A percentile compares a stretch with the other conserved stretches of the same genome.
Conservation (phyloP, 1,140 invertebrate species). For the Gonatopus flavifemur region DNA sequence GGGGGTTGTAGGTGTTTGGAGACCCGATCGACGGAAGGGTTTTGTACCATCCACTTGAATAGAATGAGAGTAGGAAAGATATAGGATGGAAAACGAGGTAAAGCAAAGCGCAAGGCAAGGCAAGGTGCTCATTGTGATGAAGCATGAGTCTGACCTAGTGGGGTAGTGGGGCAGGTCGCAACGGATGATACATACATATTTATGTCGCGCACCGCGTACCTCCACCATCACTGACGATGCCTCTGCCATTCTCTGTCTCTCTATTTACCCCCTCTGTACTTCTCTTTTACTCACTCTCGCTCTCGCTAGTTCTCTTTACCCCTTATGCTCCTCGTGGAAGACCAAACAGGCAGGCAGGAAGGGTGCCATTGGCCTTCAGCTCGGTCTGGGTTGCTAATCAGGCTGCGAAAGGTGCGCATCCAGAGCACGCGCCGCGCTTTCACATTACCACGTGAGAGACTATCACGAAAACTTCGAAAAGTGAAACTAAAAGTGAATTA, state of each 20-base stretch:
- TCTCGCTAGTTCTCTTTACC: not conserved
- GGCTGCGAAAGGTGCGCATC: conserved; percentile 43
- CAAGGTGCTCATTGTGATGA: conserved; percentile 59
- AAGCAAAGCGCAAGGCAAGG: conserved; percentile 28
- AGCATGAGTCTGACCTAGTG: conserved; percentile 59
- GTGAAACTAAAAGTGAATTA: no score
- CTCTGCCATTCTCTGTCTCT: conserved; percentile 15
- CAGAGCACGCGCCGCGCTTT: conserved; percentile 43
- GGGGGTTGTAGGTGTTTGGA: not conserved
- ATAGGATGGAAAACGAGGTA: conserved; percentile 20
- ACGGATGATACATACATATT: conserved; percentile 60
- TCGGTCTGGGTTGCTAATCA: conserved; percentile 46
- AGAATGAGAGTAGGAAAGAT: conserved; percentile 31
- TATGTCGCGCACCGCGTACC: conserved; percentile 55
- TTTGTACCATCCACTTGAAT: conserved; percentile 47
- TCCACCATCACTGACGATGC: conserved; percentile 24
- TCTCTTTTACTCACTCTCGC: not conserved
- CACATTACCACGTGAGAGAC: no score
- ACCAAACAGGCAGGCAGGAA: conserved; percentile 20
- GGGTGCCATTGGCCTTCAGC: conserved; percentile 37
- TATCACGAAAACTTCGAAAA: no score
- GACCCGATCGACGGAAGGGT: conserved; percentile 9
- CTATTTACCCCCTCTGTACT: not conserved
- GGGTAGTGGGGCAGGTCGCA: conserved; percentile 56
- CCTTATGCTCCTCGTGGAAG: conserved; percentile 13